Base-by-base conservation (phyloP, 2,888 invertebrate species). In the Platycheirus albimanus region DNA sequence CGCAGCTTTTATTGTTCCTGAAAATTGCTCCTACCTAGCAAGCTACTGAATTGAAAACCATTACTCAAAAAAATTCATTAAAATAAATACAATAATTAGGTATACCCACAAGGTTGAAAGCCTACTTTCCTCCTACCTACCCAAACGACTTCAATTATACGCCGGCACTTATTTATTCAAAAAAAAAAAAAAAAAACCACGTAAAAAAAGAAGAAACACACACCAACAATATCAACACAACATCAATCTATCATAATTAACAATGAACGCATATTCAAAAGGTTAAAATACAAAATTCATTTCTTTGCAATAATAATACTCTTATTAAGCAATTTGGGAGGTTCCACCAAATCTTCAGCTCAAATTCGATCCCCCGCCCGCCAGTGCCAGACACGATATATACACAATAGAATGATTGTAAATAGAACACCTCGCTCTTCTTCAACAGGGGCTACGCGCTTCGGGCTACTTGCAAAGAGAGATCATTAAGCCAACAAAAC, bases 281-380 rank as follows among this genome's bases (percentile, higher is more conserved):
- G 80, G 80, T 80, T 80, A 75, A 75, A 80, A 70, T 56, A 67
- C 61, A 52, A 61, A 72, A 63, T 56, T 71, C 61, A 79, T 45
- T 61, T 74, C 79, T 69, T 74, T 38, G 51, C 61, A 67, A 67
- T 72, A 81, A 77, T 72, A 81, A 77, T 72, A 54, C 54, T 77
- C 63, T 83, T 83, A 83, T 83, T 83, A 83, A 72, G 76, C 49
- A 72, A 77, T 72, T 83, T 83, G 72, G 71, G 81, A 67, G 77
- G 63, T 83, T 71, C 72, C 28, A 15, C 64, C 63, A 64, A 30
- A 64, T 80, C 75, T 76, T 74, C 41, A 43, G 61, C 61, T 61
- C 17, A 17, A 24, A 30, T 45, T 61, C 61, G 61, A 61, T 45
- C 45, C 61, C 43, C 43, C 28, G 36, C 45, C 10, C 38, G 13